Conservation (phyloP, 2,113 vertebrate species). For the Girardinichthys multiradiatus region DNA sequence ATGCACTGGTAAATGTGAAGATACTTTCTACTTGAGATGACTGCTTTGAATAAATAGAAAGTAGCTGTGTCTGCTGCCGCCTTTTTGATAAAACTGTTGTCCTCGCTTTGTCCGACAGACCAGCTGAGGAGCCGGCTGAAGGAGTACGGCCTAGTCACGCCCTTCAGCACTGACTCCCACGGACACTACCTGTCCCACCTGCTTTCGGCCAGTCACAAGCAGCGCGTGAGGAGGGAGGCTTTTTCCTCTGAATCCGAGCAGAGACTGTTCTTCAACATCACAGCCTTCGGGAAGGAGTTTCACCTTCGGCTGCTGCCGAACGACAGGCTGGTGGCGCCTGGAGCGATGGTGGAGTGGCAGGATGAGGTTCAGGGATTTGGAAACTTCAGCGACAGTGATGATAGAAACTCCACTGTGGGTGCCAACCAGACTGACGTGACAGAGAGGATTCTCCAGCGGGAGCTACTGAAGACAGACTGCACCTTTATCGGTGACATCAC, state of each 20-base stretch:
- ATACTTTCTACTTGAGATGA: background rate
- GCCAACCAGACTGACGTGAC: constrained; percentile 35
- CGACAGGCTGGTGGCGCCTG: constrained; percentile 84
- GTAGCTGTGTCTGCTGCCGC: background rate
- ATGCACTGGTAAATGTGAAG: background rate
- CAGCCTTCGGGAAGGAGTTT: constrained; percentile 92
- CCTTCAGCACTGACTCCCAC: constrained; percentile 87
- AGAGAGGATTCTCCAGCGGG: constrained; percentile 80
- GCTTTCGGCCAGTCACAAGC: constrained; percentile 87
- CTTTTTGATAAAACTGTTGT: background rate
- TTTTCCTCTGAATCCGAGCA: constrained; percentile 43
- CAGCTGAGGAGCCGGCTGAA: constrained; percentile 73
- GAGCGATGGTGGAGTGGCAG: constrained; percentile 92
- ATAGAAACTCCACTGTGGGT: background rate
- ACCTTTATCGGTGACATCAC: constrained; percentile 94
- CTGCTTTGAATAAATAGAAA: background rate
- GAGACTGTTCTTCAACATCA: constrained; percentile 91
- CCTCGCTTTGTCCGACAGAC: constrained; percentile 70
- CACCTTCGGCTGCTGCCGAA: constrained; percentile 91
- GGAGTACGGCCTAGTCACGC: constrained; percentile 90
- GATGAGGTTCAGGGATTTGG: constrained; percentile 63
- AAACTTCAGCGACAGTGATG: constrained; percentile 13
- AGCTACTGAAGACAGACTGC: constrained; percentile 90
- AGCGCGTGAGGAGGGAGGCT: constrained; percentile 83
- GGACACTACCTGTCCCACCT: constrained; percentile 90